These are phyloP conservation scores for Eueides isabella DNA, from an alignment of 1,140 invertebrate genomes.

Conservation along the genomic window DNA sequence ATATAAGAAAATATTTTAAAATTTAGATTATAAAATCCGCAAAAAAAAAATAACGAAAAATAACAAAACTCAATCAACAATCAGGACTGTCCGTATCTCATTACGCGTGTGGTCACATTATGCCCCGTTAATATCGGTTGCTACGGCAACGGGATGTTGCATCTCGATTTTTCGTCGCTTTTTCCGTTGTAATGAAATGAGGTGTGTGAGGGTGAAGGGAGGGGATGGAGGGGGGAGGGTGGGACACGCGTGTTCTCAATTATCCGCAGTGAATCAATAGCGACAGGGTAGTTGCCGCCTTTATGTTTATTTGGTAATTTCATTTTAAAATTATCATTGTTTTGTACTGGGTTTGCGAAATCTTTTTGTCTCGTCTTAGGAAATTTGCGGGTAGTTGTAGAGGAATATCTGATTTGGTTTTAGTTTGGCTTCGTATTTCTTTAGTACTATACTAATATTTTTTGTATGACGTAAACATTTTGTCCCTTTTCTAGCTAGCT, in stretches of 20 bases:
- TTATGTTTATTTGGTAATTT: conserved; percentile 66
- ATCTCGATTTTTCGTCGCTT: conserved; percentile 80
- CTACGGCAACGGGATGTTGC: conserved; percentile 73
- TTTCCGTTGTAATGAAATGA: conserved; percentile 82
- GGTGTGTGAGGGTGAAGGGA: conserved; percentile 49
- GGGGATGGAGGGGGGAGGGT: conserved; percentile 47
- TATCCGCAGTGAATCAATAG: conserved; percentile 81
- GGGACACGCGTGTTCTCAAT: conserved; percentile 78
- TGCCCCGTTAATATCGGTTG: conserved; percentile 75
- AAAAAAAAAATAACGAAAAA: too few species aligned
- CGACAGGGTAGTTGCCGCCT: conserved; percentile 76
- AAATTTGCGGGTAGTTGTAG: neutral
- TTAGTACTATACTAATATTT: too few species aligned
- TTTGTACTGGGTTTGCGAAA: conserved; percentile 15
- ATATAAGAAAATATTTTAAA: too few species aligned
- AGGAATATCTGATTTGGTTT: neutral
- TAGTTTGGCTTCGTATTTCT: neutral
- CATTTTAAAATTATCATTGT: conserved; percentile 34
- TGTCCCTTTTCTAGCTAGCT: too few species aligned
- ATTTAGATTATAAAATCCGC: too few species aligned
- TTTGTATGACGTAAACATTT: too few species aligned
- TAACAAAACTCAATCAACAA: neutral
- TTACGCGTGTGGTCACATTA: conserved; percentile 40
- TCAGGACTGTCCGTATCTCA: conserved; percentile 26
- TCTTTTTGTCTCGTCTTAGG: neutral